These are phyloP conservation scores for Wiebesia pumilae DNA, from an alignment of 1,140 invertebrate genomes.

Conservation along the genomic window DNA sequence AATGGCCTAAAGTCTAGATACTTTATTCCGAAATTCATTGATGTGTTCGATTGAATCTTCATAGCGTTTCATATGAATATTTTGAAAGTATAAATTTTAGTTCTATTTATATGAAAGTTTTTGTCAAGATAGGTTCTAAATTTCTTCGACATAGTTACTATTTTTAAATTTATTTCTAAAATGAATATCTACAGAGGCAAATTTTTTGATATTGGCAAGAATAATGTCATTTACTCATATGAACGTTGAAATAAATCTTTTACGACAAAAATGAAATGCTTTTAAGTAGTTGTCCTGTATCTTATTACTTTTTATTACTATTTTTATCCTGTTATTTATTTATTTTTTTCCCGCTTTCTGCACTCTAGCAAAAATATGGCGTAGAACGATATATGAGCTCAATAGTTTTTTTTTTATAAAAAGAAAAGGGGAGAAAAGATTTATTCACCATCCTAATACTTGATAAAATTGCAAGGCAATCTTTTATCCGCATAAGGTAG, in stretches of 20 bases:
- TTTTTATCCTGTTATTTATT: too few species aligned
- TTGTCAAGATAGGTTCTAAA: too few species aligned
- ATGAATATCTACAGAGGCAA: neutral
- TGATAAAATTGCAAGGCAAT: neutral
- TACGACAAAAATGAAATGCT: neutral
- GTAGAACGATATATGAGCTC: neutral
- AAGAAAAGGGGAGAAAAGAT: neutral
- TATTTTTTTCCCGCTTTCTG: neutral
- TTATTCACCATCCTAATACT: conserved; percentile 9
- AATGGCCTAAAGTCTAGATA: too few species aligned
- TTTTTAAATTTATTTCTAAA: too few species aligned
- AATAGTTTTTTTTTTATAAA: neutral
- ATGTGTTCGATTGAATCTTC: too few species aligned
- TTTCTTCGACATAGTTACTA: too few species aligned
- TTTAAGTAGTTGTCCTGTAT: neutral
- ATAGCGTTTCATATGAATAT: too few species aligned
- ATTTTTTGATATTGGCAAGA: neutral
- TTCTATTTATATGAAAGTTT: too few species aligned
- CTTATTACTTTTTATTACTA: too few species aligned
- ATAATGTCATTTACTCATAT: neutral
- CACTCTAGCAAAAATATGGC: neutral
- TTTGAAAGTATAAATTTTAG: too few species aligned
- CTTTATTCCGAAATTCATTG: too few species aligned
- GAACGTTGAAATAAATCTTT: neutral
- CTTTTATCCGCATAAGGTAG: neutral